These are phyloP conservation scores for Poeciliopsis presidionis DNA, from an alignment of 2,797 vertebrate species.

Conservation along the genomic window DNA sequence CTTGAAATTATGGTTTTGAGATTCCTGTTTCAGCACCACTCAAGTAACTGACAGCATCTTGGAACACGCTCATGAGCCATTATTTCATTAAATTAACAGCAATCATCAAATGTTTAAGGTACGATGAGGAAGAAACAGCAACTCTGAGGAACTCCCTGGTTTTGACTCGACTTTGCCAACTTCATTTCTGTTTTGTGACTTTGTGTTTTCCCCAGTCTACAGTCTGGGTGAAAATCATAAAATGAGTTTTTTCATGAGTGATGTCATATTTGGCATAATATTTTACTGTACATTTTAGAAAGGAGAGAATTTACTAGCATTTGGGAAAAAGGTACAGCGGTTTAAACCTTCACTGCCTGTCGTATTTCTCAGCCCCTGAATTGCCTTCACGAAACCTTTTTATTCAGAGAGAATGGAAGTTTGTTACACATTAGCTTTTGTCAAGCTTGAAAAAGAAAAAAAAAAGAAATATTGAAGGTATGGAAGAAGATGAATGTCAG, in stretches of 20 bases:
- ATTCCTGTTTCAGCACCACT: not conserved
- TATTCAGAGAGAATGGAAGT: slow-evolving; percentile 19
- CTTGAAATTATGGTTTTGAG: not conserved
- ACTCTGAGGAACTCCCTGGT: slow-evolving; percentile 13
- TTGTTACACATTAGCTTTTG: slow-evolving; percentile 21
- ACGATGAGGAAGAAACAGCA: slow-evolving; percentile 33
- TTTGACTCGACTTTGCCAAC: slow-evolving; percentile 27
- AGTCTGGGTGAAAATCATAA: slow-evolving; percentile 69
- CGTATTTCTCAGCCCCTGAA: slow-evolving; percentile 39
- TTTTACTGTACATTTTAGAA: slow-evolving; percentile 72
- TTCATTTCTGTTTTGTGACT: slow-evolving; percentile 46
- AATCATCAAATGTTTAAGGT: slow-evolving; percentile 32
- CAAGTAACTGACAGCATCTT: not conserved
- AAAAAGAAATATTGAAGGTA: slow-evolving; percentile 37
- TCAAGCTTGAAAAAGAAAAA: slow-evolving; percentile 26
- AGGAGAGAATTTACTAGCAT: slow-evolving; percentile 77
- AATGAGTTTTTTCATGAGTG: slow-evolving; percentile 65
- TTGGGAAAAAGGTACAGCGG: slow-evolving; percentile 73
- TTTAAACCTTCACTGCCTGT: slow-evolving; percentile 73
- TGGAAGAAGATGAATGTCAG: slow-evolving; percentile 51
- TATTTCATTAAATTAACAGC: not conserved
- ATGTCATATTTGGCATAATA: slow-evolving; percentile 78
- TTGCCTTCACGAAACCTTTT: slow-evolving; percentile 18
- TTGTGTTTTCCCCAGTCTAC: slow-evolving; percentile 53
- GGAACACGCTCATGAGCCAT: not conserved